Conservation (phyloP, 2,888 invertebrate species). For the Pseudanteris insignis region DNA sequence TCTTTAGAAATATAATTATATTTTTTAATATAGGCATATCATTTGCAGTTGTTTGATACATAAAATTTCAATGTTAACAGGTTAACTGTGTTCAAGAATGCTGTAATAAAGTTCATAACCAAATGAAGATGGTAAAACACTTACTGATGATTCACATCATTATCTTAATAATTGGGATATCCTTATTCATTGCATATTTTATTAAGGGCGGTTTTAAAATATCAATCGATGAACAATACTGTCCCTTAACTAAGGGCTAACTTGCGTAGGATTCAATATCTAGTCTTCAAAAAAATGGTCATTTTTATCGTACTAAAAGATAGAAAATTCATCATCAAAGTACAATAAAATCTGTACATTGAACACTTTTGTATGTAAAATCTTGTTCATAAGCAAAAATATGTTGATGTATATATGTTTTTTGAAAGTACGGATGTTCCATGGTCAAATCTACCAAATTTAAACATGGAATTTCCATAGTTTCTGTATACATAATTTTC, state of each 20-base stretch:
- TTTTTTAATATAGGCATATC: too few relatives aligned
- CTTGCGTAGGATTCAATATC: slow-evolving; percentile 8
- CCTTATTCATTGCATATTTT: slow-evolving; percentile 65
- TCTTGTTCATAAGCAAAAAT: too few relatives aligned
- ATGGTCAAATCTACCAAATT: too few relatives aligned
- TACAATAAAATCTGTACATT: too few relatives aligned
- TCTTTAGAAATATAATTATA: too few relatives aligned
- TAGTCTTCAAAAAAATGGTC: slow-evolving; percentile 9
- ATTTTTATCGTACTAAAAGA: not conserved
- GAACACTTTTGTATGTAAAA: too few relatives aligned
- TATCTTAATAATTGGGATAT: slow-evolving; percentile 66
- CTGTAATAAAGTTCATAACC: slow-evolving; percentile 67
- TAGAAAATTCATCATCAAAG: too few relatives aligned
- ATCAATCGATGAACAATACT: slow-evolving; percentile 50
- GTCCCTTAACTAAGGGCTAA: slow-evolving; percentile 48
- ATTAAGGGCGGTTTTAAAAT: slow-evolving; percentile 64
- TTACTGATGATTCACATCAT: slow-evolving; percentile 68
- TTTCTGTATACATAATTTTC: too few relatives aligned
- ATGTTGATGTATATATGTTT: too few relatives aligned
- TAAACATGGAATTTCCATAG: too few relatives aligned
- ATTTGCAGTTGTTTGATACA: too few relatives aligned
- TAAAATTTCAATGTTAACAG: too few relatives aligned
- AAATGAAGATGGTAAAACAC: slow-evolving; percentile 68
- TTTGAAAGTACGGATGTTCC: not conserved
- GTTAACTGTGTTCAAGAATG: slow-evolving; percentile 66